Conservation (phyloP, 2,797 vertebrate genomes). For the Petrocephalus sullivani region DNA sequence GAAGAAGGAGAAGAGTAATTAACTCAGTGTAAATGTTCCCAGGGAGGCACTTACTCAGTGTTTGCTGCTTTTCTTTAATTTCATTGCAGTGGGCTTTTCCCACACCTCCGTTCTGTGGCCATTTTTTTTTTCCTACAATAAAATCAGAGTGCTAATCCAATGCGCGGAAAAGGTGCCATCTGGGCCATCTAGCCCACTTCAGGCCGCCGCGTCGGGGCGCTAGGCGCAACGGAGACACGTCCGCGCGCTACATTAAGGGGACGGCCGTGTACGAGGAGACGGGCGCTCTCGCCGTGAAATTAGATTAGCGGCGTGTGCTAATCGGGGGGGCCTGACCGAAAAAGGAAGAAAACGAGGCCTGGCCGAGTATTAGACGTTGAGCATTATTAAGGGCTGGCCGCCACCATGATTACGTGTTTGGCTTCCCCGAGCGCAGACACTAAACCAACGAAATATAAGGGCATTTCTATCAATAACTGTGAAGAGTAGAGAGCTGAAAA, state of each 20-base stretch:
- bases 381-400: slow-evolving; percentile 9
- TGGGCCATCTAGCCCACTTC: neutral
- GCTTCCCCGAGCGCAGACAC: slow-evolving; percentile 7
- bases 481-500: slow-evolving; percentile 16
- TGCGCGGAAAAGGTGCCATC: neutral
- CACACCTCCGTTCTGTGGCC: neutral
- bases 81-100: neutral
- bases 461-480: slow-evolving; percentile 23
- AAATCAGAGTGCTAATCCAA: neutral
- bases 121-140: neutral
- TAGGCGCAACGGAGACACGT: neutral
- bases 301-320: slow-evolving; percentile 2
- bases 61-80: neutral
- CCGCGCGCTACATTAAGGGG: slow-evolving; percentile 10
- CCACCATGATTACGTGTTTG: slow-evolving; percentile 11
- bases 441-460: slow-evolving; percentile 11
- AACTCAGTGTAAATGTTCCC: neutral
- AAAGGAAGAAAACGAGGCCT: neutral
- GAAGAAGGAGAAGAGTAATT: neutral
- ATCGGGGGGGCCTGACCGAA: neutral
- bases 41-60: neutral
- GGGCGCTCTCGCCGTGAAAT: slow-evolving; percentile 2
- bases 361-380: neutral
- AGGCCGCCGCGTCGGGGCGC: neutral
- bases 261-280: neutral